Conservation (phyloP, 1,140 invertebrate species). For the Tetragnatha versicolor region DNA sequence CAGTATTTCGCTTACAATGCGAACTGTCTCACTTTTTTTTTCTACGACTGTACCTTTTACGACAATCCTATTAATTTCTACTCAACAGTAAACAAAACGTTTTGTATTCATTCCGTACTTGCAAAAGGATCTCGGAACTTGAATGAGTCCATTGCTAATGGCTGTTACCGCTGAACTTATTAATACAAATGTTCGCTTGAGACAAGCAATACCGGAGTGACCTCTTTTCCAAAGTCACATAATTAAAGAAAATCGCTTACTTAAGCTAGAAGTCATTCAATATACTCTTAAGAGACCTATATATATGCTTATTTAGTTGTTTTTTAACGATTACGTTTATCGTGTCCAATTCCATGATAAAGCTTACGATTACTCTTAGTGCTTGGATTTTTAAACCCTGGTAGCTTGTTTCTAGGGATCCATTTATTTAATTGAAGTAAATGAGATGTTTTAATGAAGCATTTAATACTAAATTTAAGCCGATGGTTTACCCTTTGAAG, state of each 20-base stretch:
- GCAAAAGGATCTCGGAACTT: too few species aligned
- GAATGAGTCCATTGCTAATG: too few species aligned
- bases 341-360: neutral
- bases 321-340: slow-evolving; percentile 12
- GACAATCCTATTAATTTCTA: too few species aligned
- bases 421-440: neutral
- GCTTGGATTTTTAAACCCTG: too few species aligned
- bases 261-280: neutral
- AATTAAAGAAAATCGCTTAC: slow-evolving; percentile 13
- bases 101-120: too few species aligned
- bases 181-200: slow-evolving; percentile 18
- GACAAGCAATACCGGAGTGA: neutral
- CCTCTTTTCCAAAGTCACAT: neutral
- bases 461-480: too few species aligned
- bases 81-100: too few species aligned
- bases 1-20: too few species aligned
- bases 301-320: neutral
- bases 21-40: too few species aligned
- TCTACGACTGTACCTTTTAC: too few species aligned
- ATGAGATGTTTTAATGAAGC: too few species aligned
- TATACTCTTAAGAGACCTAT: slow-evolving; percentile 9
- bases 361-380: neutral
- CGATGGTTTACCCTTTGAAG: too few species aligned
- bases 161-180: neutral
- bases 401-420: neutral